Conservation (phyloP, 2,888 invertebrate genomes). For the Drosophila hamatofila region DNA sequence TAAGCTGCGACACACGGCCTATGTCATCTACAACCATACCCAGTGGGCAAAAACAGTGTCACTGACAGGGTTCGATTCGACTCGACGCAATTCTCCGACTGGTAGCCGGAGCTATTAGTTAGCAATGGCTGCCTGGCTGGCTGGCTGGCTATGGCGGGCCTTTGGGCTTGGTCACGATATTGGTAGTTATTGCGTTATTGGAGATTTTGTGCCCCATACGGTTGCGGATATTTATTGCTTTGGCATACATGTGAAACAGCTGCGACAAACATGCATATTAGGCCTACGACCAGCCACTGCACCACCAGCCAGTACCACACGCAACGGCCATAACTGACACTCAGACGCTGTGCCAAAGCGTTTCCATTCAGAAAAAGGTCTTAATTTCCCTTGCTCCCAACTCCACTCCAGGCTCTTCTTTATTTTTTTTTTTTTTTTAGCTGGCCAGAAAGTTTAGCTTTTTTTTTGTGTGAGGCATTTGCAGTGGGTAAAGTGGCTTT, state of each 20-base stretch:
- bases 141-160: constrained; percentile 34
- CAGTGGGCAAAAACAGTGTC: constrained; percentile 29
- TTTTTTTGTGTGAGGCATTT: not conserved
- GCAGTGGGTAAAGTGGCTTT: not conserved
- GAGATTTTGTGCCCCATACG: constrained; percentile 73
- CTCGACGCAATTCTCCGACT: constrained; percentile 1
- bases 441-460: not conserved
- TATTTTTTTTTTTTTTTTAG: constrained; percentile 15
- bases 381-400: constrained; percentile 59
- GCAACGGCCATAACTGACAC: constrained; percentile 47
- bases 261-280: constrained; percentile 82
- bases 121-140: constrained; percentile 40
- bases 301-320: constrained; percentile 10
- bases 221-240: constrained; percentile 77
- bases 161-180: constrained; percentile 66
- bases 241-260: constrained; percentile 78
- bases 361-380: constrained; percentile 62
- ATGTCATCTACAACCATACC: constrained; percentile 23
- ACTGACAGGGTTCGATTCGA: constrained; percentile 27
- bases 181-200: constrained; percentile 82
- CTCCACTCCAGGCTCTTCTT: constrained; percentile 26
- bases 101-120: constrained; percentile 59
- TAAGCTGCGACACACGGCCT: constrained; percentile 64
- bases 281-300: constrained; percentile 38
- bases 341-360: constrained; percentile 26